Base-by-base conservation (phyloP, 2,797 vertebrate species). In the Xenentodon cancila region DNA sequence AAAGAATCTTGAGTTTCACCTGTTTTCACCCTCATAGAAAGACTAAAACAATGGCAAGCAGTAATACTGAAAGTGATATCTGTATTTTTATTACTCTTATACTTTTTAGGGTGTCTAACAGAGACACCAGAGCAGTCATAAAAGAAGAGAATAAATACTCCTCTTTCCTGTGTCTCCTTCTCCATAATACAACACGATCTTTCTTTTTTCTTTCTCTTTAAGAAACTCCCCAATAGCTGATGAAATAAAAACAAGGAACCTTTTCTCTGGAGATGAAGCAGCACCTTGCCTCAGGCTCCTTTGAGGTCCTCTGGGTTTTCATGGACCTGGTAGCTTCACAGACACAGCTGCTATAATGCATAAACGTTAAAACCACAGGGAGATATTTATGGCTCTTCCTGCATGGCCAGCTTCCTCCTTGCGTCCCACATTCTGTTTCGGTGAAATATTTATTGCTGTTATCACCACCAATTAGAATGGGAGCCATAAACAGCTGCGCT, bases 321-420 rank as follows among this genome's bases (percentile, higher is more conserved):
- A 67, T 64, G 69, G 80, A 84, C 74, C 71, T 46, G 45, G 12
- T 55, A 75, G 61, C 61, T 49, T 45, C 65, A 54, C 51, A 67
- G 22, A 59, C 80, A 69, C 59, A 64, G 50, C 51, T 22, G 72
- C 73, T 82, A 86, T 82, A 82, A 88, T 78, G 74, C 68, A 47
- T 1, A 68, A 60, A 76, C 79, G 77, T 86, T 85, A 86, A 81
- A 88, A 85, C 63, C 64, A 71, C 54, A 49, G 67, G 11, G 54
- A 70, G 82, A 88, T 87, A 87, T 90, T 87, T 89, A 88, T 79
- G 80, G 78, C 54, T 1, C 63, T 74, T 72, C 77, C 80, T 70
- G 45, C 75, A 72, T 84, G 83, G 78, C 75, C 77, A 20, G 37
- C 74, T 78, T 83, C 77, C 85, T 87, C 61, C 43, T 22, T 60